Conservation (phyloP, 2,888 invertebrate genomes). For the Gastrophysa polygoni region DNA sequence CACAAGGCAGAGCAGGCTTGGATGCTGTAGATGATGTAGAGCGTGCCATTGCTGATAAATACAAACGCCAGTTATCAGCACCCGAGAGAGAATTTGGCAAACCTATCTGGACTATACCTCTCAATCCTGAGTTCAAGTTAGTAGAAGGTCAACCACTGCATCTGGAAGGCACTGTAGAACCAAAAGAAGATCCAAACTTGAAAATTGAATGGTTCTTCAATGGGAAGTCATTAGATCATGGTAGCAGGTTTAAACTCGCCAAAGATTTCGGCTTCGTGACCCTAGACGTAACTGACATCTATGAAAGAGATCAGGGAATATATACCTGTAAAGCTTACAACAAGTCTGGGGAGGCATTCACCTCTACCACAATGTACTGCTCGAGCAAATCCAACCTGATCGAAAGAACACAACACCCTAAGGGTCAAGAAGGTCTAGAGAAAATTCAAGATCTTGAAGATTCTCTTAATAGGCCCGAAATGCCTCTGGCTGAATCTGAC, state of each 20-base stretch:
- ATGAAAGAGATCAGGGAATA: constrained; percentile 92
- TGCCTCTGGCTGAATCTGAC: constrained; percentile 71
- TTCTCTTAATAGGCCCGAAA: constrained; percentile 75
- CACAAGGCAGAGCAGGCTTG: constrained; percentile 89
- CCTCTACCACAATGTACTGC: constrained; percentile 87
- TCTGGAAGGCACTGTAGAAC: constrained; percentile 93
- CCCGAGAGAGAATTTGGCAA: constrained; percentile 82
- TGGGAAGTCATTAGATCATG: constrained; percentile 84
- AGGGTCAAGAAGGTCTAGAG: constrained; percentile 91
- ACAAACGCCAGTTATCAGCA: constrained; percentile 69
- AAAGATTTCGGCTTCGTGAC: constrained; percentile 97
- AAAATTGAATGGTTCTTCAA: constrained; percentile 95
- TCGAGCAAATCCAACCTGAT: constrained; percentile 81
- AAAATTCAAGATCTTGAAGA: constrained; percentile 91
- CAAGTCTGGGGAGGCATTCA: constrained; percentile 88
- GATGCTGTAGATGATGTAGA: constrained; percentile 91
- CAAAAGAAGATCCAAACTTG: constrained; percentile 88
- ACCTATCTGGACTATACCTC: constrained; percentile 85
- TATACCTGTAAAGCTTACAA: constrained; percentile 92
- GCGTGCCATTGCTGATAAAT: constrained; percentile 75
- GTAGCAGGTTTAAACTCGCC: constrained; percentile 88
- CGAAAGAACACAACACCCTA: constrained; percentile 91
- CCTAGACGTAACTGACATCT: constrained; percentile 88
- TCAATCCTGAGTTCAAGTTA: constrained; percentile 79
- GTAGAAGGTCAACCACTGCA: constrained; percentile 86